Base-by-base conservation (phyloP, 2,888 invertebrate species). In the Macaria liturata region DNA sequence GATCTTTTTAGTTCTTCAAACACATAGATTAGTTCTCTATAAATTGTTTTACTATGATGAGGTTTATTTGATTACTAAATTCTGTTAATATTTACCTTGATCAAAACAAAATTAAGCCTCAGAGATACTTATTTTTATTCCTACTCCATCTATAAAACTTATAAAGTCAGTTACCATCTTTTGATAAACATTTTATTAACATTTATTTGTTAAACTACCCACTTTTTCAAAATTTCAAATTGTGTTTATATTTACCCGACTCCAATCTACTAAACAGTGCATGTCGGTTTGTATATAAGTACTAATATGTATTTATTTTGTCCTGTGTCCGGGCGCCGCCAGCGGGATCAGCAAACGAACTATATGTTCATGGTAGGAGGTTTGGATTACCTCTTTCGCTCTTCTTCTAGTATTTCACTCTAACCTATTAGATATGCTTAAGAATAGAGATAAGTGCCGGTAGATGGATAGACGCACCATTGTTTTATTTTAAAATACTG, bases 321-420 rank as follows among this genome's bases (percentile, higher is more conserved):
- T 88, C 81, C 80, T 83, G 79, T 85, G 83, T 84, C 86, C 88
- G 82, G 87, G 80, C 76, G 72, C 78, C 80, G 78, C 75, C 78
- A 92, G 92, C 84, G 91, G 85, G 92, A 92, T 82, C 92, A 90
- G 86, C 88, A 86, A 84, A 73, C 84, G 77, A 87, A 84, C 80
- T 79, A 86, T 78, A 71, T 83, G 70, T 86, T 82, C 80, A 90
- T 91, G 92, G 92, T 92, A 92, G 88, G 91, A 89, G 79, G 82
- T 84, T 88, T 87, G 75, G 75, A 80, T 81, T 83, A 75, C 63
- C 70, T 80, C 66, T 79, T 67, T 76, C 67, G 78, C 63, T 76
- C 71, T 77, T 76, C 72, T 76, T 70, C 71, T 75, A 78, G 64
- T 63, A 56, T 32, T 55, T 55, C 59, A 62, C 43, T 55, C 52